Evolutionary conservation across 2,797 vertebrate species (phyloP), one percentile per base, ranked within the genome.

Genomic region (Nyctibius grandis): DNA sequence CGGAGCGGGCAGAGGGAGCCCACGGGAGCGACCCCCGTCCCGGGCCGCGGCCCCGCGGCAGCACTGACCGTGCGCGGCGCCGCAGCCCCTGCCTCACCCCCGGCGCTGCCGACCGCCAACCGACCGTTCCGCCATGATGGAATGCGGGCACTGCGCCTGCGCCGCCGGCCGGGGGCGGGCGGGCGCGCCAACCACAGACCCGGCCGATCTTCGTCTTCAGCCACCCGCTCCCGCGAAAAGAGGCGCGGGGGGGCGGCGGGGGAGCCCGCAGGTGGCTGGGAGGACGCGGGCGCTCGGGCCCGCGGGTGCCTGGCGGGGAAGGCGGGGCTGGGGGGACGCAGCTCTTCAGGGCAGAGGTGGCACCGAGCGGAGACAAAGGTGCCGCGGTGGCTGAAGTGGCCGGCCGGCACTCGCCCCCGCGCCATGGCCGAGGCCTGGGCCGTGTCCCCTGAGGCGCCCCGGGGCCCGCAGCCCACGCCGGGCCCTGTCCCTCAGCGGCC

Each of bases 71-170:
- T 74, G 31, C 47, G 36, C 70, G 65, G 33, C 38, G n/a, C 84
- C 61, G 26, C 65, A 23, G 61, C 81, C 65, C 40, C 67, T 19
- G 77, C 89, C 77, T 81, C 91, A 96, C 45, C 31, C 86, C 91
- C 95, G 86, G 75, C 93, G 95, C 95, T 51, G 81, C 57, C 79
- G 53, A 26, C 63, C 92, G 80, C 95, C 65, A 68, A 74, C 94
- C 60, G 91, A 33, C 93, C 91, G 89, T 38, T 90, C 96, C 95
- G 91, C 97, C 96, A 93, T 97, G 95, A 91, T 96, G 97, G 96
- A 97, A 95, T 93, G 97, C 86, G 77, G 87, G n/a, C 93, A 74
- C n/a, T 89, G 96, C 92, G 94, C 93, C 90, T 77, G 95, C 96
- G 90, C 94, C 65, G 68, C 29, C 38, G 57, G 51, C 28, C 31